Base-by-base conservation (phyloP, 2,888 invertebrate species). In the Ptycholaimellus sp. region DNA sequence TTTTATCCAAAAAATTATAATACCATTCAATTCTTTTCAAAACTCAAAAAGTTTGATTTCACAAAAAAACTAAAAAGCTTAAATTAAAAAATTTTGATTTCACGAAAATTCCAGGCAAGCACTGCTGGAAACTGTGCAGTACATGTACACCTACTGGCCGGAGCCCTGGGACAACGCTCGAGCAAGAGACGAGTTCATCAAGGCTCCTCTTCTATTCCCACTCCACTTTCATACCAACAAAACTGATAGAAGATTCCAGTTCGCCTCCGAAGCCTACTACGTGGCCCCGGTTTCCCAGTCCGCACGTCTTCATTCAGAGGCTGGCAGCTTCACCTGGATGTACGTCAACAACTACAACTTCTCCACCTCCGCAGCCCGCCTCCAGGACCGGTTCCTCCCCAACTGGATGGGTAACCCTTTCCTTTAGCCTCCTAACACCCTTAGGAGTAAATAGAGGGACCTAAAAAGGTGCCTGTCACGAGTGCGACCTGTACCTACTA, bases 111-210 rank as follows among this genome's bases (percentile, higher is more conserved):
- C n/a, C n/a, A n/a, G n/a, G n/a, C n/a, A 74, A 50, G 85, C 83
- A 0, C 75, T 81, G 18, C 80, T 73, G 52, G 75, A 81, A 52
- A 85, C 87, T 1, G 74, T 87, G 37, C 74, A 76, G 40, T 83
- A 82, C 53, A 81, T 82, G 75, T 87, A 87, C 60, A 85, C 83
- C 0, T 82, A 78, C 57, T 83, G 82, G 71, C 83, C 85, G 0
- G 82, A 82, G 62, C 79, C 80, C 14, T 43, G 50, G 5, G 50
- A 48, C 38, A 44, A 48, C 6, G 52, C 53, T 51, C 44, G 43
- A 19, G 48, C 53, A 31, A 44, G 53, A 11, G 44, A 49, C 21
- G 45, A 49, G 23, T 56, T 54, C 39, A 47, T 55, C 16, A 46
- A 55, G 37, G 42, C 42, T 19, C 13, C n/a, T 27, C n/a, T 27